Conservation (phyloP, 2,888 invertebrate species). For the Hypselothyrea guttata region DNA sequence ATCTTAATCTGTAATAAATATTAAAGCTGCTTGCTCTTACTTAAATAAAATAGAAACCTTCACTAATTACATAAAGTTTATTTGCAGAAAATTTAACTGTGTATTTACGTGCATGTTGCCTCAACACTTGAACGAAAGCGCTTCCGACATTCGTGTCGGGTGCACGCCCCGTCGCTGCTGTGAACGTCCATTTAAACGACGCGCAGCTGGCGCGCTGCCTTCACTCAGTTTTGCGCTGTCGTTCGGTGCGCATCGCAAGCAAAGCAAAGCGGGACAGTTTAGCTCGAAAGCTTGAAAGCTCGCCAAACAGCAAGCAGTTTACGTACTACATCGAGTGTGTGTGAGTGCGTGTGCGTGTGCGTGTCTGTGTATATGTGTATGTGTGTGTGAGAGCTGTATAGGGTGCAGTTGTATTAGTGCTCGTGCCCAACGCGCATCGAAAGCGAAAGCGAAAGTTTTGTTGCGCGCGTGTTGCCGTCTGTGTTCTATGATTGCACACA, state of each 20-base stretch:
- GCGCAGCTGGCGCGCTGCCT: slow-evolving; percentile 43
- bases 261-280: background rate
- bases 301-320: slow-evolving; percentile 26
- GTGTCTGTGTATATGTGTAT: slow-evolving; percentile 13
- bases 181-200: slow-evolving; percentile 48
- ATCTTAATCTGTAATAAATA: no score
- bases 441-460: slow-evolving; percentile 72
- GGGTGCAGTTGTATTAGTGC: no score
- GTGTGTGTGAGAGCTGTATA: slow-evolving; percentile 20
- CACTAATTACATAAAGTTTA: no score
- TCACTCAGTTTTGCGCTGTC: slow-evolving; percentile 62
- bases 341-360: slow-evolving; percentile 19
- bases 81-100: no score
- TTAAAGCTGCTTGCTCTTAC: no score
- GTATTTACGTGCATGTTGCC: no score
- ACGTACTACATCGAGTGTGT: slow-evolving; percentile 42
- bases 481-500: slow-evolving; percentile 43
- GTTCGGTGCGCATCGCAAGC: slow-evolving; percentile 46
- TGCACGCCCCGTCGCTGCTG: slow-evolving; percentile 29
- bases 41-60: no score
- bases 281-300: slow-evolving; percentile 16
- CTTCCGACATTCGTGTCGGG: slow-evolving; percentile 41
- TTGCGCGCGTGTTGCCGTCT: slow-evolving; percentile 68
- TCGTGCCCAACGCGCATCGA: slow-evolving; percentile 59
- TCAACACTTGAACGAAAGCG: slow-evolving; percentile 1